Evolutionary conservation across 1,140 invertebrate species (phyloP).

Genomic region (Solenopsis invicta): DNA sequence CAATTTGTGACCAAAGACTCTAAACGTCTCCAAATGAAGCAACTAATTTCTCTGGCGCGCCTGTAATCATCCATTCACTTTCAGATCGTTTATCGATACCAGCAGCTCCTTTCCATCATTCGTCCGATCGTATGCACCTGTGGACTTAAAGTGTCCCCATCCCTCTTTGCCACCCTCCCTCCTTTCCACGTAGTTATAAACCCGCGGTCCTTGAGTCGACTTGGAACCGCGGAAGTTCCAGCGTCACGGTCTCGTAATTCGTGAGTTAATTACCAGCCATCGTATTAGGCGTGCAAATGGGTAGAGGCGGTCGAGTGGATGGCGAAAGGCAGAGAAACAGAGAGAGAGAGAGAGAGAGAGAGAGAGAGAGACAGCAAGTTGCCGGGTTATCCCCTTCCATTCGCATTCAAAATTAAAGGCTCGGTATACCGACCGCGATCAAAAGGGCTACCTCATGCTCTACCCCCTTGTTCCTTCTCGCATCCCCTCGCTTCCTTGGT

Average conservation of each 20-base stretch:
- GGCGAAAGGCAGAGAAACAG: constrained; percentile 1
- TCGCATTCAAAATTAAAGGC: constrained; percentile 57
- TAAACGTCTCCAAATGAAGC: background rate
- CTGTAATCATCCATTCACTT: constrained; percentile 18
- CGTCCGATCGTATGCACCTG: constrained; percentile 26
- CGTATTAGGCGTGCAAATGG: constrained; percentile 50
- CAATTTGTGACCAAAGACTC: background rate
- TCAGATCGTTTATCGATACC: background rate
- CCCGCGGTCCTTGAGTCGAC: constrained; percentile 42
- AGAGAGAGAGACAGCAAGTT: background rate
- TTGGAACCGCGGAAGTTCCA: constrained; percentile 42
- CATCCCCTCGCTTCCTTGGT: background rate
- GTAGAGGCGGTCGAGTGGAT: constrained; percentile 9
- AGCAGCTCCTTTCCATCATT: background rate
- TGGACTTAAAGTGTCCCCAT: constrained; percentile 24
- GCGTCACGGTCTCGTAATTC: constrained; percentile 54
- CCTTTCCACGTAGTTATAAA: constrained; percentile 34
- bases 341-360: background rate
- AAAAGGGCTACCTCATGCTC: constrained; percentile 24
- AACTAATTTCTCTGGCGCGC: background rate
- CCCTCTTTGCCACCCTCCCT: background rate
- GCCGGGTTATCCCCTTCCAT: constrained; percentile 24
- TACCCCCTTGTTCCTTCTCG: background rate
- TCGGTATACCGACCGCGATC: constrained; percentile 21
- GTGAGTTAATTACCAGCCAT: constrained; percentile 67